A percentile compares a stretch with the other conserved stretches of the same genome.
These are phyloP conservation scores for Platerodrilus igneus DNA, from an alignment of 2,888 invertebrate genomes.

Conservation along the genomic window DNA sequence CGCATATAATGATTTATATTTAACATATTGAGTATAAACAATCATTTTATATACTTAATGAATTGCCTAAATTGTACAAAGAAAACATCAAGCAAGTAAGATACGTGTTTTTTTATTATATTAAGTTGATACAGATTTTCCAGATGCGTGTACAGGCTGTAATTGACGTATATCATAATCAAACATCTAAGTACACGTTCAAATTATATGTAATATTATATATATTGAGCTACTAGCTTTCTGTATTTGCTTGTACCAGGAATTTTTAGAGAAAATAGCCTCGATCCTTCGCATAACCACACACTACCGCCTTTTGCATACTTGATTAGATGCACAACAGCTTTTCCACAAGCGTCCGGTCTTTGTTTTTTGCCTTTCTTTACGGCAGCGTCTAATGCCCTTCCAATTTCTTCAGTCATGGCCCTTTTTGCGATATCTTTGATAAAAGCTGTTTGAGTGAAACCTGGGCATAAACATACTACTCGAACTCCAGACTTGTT, in stretches of 20 bases:
- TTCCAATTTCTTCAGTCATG: slow-evolving; percentile 31
- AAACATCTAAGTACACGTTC: too few species aligned
- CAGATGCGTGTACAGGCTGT: too few species aligned
- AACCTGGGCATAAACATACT: slow-evolving; percentile 43
- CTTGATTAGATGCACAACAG: slow-evolving; percentile 38
- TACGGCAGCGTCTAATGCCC: slow-evolving; percentile 27
- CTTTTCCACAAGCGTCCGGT: slow-evolving; percentile 38
- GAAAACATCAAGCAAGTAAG: too few species aligned
- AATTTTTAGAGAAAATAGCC: slow-evolving; percentile 33
- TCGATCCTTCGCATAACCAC: slow-evolving; percentile 42
- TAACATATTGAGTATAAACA: too few species aligned
- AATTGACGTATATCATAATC: too few species aligned
- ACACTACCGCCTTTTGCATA: slow-evolving; percentile 39
- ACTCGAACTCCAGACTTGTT: slow-evolving; percentile 42
- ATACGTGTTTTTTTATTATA: too few species aligned
- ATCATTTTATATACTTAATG: too few species aligned
- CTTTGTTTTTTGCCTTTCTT: slow-evolving; percentile 33
- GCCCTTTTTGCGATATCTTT: slow-evolving; percentile 33
- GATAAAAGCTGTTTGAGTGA: slow-evolving; percentile 40
- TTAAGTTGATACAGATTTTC: too few species aligned
- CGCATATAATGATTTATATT: too few species aligned
- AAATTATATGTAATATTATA: slow-evolving; percentile 27
- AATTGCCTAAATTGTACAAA: too few species aligned
- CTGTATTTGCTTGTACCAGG: slow-evolving; percentile 31
- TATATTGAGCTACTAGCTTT: slow-evolving; percentile 29